These are phyloP conservation scores for Drosophila pegasa DNA, from an alignment of 2,888 invertebrate genomes.

Conservation along the genomic window DNA sequence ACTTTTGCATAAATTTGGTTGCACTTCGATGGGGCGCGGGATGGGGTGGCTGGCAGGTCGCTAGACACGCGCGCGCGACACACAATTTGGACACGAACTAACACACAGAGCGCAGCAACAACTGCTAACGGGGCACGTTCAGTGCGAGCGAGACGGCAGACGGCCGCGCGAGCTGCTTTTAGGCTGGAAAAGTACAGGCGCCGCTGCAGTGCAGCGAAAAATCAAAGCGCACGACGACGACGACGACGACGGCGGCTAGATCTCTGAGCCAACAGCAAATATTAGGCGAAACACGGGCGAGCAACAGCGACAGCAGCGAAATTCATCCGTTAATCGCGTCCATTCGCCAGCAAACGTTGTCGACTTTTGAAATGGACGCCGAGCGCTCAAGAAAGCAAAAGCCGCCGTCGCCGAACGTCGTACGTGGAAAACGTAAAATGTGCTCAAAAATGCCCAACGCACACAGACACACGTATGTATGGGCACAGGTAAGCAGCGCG, in stretches of 20 bases:
- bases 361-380: slow-evolving; percentile 84
- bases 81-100: slow-evolving; percentile 43
- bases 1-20: slow-evolving; percentile 31
- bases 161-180: neutral
- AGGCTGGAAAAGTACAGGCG: slow-evolving; percentile 66
- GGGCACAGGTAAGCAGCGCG: slow-evolving; percentile 44
- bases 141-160: slow-evolving; percentile 5
- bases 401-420: slow-evolving; percentile 55
- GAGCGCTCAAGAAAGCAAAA: slow-evolving; percentile 73
- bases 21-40: slow-evolving; percentile 17
- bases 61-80: slow-evolving; percentile 69
- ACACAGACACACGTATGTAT: slow-evolving; percentile 20
- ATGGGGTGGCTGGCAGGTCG: slow-evolving; percentile 9
- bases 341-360: slow-evolving; percentile 84
- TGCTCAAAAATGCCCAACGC: slow-evolving; percentile 72
- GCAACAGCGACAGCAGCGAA: slow-evolving; percentile 24
- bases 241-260: slow-evolving; percentile 30
- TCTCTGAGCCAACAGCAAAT: slow-evolving; percentile 11
- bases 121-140: slow-evolving; percentile 50
- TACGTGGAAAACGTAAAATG: slow-evolving; percentile 76
- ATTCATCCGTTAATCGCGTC: slow-evolving; percentile 83
- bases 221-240: slow-evolving; percentile 58
- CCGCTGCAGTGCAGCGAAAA: slow-evolving; percentile 51
- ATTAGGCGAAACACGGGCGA: slow-evolving; percentile 9
- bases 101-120: slow-evolving; percentile 23